Evolutionary conservation across 2,888 invertebrate genomes (phyloP), one percentile per base, ranked within the genome.

Genomic region (Eupeodes latifasciatus): DNA sequence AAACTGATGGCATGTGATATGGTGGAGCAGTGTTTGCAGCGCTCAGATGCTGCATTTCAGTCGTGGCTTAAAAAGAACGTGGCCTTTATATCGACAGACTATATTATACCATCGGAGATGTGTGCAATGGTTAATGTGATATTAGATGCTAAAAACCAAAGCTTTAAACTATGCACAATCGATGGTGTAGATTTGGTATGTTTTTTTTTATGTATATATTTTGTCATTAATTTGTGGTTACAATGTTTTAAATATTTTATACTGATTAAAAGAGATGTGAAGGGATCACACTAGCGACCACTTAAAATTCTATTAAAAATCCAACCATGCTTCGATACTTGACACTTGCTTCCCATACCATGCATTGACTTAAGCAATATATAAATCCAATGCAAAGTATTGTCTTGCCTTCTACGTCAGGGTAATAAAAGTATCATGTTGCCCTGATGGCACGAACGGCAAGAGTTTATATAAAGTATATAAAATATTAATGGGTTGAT

Each of bases 91-190:
- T 97, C 98, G 12, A 99, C 99, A 75, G 99, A 99, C 94, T 99
- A 99, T 94, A 97, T 99, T 91, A 96, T 99, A 91, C 99, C 99
- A 5, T 97, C 98, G 47, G 99, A 99, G 95, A 98, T 99, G 94
- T 99, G 99, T 94, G 98, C 99, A 44, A 99, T 99, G 99, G 98
- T 99, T 92, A 99, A 99, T 94, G 99, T 99, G 90, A 98, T 99
- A 90, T 95, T 99, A 91, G 99, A 99, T 94, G 98, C 98, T 89
- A 99, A 98, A 95, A 98, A 98, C 94, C 97, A 98, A 94, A 98
- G 98, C 90, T 96, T 99, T 93, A 98, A 99, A 94, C 95, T 99
- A 89, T 99, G 99, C 94, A 97, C 99, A 62, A 97, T 99, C 89
- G 98, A 99, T 94, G 98, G 98, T 88, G 97, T 98, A 90, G 98